Conservation (phyloP, 2,113 vertebrate species). For the Ictidomys tridecemlineatus region DNA sequence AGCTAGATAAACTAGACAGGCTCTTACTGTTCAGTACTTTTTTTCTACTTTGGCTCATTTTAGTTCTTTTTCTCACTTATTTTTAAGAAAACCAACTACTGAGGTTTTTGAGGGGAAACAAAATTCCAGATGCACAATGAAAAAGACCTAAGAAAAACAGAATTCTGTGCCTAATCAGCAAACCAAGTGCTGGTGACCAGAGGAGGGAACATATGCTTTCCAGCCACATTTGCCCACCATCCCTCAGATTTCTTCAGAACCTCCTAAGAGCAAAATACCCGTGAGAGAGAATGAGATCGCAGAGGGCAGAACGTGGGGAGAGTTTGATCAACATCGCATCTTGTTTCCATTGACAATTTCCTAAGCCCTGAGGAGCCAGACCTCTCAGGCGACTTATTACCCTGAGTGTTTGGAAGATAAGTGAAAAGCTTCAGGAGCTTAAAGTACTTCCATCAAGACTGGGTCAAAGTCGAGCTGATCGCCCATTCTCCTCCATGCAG, state of each 20-base stretch:
- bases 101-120: neutral
- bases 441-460: neutral
- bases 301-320: neutral
- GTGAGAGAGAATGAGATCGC: neutral
- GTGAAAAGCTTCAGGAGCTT: neutral
- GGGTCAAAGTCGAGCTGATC: neutral
- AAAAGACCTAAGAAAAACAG: neutral
- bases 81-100: slow-evolving; percentile 10
- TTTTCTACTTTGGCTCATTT: slow-evolving; percentile 33
- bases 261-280: neutral
- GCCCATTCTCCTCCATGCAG: neutral
- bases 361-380: neutral
- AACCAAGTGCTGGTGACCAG: neutral
- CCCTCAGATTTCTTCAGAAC: neutral
- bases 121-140: neutral
- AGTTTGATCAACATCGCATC: neutral
- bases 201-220: neutral
- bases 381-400: neutral
- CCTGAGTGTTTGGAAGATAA: neutral
- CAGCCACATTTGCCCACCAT: neutral
- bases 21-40: neutral
- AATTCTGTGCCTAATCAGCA: neutral
- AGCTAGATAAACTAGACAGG: neutral
- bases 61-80: slow-evolving; percentile 1
- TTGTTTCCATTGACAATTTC: neutral